These are phyloP conservation scores for Coreoperca whiteheadi DNA, from an alignment of 2,113 vertebrate genomes.

Conservation along the genomic window DNA sequence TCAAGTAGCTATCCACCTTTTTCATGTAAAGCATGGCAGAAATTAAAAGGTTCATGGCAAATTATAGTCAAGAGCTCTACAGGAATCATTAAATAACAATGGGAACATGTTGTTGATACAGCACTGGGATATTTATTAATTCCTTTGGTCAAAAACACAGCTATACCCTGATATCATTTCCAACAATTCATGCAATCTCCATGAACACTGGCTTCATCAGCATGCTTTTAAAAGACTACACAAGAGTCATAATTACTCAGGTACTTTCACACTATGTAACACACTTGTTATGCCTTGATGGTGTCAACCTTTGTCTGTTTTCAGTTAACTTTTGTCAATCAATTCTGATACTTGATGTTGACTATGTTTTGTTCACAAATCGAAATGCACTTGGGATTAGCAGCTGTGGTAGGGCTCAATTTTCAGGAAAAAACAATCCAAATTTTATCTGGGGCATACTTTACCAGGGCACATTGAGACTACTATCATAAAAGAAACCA, in stretches of 20 bases:
- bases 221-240: conserved; percentile 63
- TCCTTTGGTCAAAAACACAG: conserved; percentile 47
- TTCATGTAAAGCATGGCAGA: conserved; percentile 23
- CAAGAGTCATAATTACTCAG: conserved; percentile 59
- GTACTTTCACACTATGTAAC: conserved; percentile 68
- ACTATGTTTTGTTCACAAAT: conserved; percentile 85
- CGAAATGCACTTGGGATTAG: conserved; percentile 85
- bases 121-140: conserved; percentile 51
- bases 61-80: conserved; percentile 50
- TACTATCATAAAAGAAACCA: conserved; percentile 11
- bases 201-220: conserved; percentile 76
- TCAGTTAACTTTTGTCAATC: conserved; percentile 83
- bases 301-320: conserved; percentile 84
- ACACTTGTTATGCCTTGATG: conserved; percentile 79
- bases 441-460: background rate
- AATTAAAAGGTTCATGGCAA: conserved; percentile 42
- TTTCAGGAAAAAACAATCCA: background rate
- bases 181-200: conserved; percentile 70
- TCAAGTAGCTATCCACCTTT: conserved; percentile 57
- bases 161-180: conserved; percentile 49
- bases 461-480: conserved; percentile 10
- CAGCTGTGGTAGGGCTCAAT: conserved; percentile 81
- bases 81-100: conserved; percentile 48
- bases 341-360: conserved; percentile 84
- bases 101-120: conserved; percentile 69